Evolutionary conservation across 2,888 invertebrate species (phyloP).

Genomic region (Xestoiulus laeticollis): DNA sequence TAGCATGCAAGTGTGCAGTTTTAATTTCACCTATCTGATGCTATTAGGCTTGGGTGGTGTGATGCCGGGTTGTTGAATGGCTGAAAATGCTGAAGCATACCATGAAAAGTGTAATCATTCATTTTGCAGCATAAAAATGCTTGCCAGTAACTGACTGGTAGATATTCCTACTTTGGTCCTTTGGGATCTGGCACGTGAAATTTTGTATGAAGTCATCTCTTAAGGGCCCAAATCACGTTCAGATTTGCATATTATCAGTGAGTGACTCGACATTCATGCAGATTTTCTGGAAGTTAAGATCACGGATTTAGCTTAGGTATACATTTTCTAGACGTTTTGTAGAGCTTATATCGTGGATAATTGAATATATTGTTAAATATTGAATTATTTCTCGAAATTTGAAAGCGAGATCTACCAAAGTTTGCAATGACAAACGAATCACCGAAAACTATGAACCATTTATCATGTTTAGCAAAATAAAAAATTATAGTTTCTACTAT

Average conservation of each 20-base stretch:
- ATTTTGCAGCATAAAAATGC: neutral
- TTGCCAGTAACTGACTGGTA: neutral
- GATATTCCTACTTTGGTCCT: neutral
- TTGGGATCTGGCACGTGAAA: neutral
- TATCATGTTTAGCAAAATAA: no score
- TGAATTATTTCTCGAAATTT: no score
- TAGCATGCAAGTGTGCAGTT: neutral
- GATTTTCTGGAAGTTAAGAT: no score
- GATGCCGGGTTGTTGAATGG: neutral
- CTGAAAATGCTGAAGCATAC: neutral
- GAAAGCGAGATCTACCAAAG: no score
- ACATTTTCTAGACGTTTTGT: no score
- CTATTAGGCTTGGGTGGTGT: neutral
- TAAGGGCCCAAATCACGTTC: neutral
- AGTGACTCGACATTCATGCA: no score
- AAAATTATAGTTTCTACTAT: no score
- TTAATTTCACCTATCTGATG: neutral
- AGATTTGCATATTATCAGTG: slow-evolving; percentile 17
- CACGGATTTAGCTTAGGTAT: no score
- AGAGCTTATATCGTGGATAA: no score
- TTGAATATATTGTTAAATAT: no score
- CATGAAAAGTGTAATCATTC: neutral
- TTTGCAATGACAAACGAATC: no score
- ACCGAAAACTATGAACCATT: no score
- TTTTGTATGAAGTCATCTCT: neutral